Percentiles rank a stretch among this genome's conserved stretches.
Conservation (phyloP, 2,113 vertebrate genomes). For the Ptilonorhynchus violaceus region DNA sequence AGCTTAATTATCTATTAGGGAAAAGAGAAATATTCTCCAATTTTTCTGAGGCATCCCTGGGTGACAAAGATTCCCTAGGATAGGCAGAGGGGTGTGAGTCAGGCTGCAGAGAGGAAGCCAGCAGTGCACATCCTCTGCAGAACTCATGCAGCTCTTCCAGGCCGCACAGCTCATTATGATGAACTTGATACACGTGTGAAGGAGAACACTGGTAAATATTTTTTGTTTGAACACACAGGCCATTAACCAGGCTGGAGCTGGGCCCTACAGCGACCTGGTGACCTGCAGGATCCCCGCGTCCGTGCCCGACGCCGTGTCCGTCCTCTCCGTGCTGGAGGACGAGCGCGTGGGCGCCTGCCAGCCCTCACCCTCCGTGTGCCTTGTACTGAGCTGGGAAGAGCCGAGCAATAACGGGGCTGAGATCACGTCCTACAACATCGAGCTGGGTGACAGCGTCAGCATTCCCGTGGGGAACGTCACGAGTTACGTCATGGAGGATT, state of each 20-base stretch:
- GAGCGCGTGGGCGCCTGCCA: conserved; percentile 65
- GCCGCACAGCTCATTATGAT: not conserved
- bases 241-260: conserved; percentile 89
- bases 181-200: not conserved
- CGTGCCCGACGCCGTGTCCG: conserved; percentile 79
- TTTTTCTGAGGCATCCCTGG: not conserved
- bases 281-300: conserved; percentile 86
- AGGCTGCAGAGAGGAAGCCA: not conserved
- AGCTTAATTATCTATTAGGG: not conserved
- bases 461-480: conserved; percentile 80
- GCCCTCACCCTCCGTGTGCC: conserved; percentile 84
- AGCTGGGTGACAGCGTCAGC: conserved; percentile 77
- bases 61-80: not conserved
- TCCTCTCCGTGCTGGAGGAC: conserved; percentile 80
- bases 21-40: not conserved
- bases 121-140: not conserved
- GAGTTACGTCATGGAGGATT: conserved; percentile 75
- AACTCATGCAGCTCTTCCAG: not conserved
- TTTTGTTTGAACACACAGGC: conserved; percentile 72
- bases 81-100: not conserved
- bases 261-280: conserved; percentile 87
- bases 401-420: conserved; percentile 91
- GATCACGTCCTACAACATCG: conserved; percentile 87
- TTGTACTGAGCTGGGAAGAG: conserved; percentile 92
- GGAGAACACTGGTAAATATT: not conserved